Percentiles rank a stretch among this genome's conserved stretches.
Evolutionary conservation across 2,797 vertebrate genomes (phyloP).

Genomic region (Sebastes steindachneri): DNA sequence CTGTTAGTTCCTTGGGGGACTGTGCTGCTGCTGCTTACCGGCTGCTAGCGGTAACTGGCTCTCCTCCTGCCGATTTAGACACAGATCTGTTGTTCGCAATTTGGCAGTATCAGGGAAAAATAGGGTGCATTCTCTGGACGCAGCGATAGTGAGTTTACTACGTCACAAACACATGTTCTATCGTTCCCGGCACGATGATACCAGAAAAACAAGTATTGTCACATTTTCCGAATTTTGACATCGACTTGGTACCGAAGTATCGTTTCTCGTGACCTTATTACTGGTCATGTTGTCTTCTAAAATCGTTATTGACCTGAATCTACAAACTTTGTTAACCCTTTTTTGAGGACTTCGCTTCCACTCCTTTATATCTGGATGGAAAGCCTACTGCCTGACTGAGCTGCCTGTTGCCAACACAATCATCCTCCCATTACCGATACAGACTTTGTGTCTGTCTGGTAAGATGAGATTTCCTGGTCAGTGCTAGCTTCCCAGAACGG

Average conservation of each 20-base stretch:
- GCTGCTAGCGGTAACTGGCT: too few species aligned
- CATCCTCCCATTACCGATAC: background rate
- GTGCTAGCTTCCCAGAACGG: conserved; percentile 11
- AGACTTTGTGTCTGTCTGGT: conserved; percentile 17
- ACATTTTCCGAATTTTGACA: too few species aligned
- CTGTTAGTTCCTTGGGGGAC: too few species aligned
- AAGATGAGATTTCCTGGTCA: conserved; percentile 24
- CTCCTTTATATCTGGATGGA: background rate
- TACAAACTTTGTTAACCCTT: background rate
- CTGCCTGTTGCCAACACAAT: conserved; percentile 5
- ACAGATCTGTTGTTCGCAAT: too few species aligned
- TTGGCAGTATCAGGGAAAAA: too few species aligned
- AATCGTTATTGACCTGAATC: background rate
- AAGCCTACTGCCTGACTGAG: background rate
- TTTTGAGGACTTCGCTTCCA: background rate
- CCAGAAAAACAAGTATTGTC: too few species aligned
- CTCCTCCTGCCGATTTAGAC: too few species aligned
- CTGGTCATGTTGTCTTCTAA: background rate
- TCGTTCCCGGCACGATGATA: too few species aligned
- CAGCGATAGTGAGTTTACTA: too few species aligned
- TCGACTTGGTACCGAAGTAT: too few species aligned
- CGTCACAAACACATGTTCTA: too few species aligned
- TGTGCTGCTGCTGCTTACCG: too few species aligned
- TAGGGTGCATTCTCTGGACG: rapidly evolving
- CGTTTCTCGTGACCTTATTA: background rate